Evolutionary conservation across 2,888 invertebrate species (phyloP).

Genomic region (Himalopsyche japonica): DNA sequence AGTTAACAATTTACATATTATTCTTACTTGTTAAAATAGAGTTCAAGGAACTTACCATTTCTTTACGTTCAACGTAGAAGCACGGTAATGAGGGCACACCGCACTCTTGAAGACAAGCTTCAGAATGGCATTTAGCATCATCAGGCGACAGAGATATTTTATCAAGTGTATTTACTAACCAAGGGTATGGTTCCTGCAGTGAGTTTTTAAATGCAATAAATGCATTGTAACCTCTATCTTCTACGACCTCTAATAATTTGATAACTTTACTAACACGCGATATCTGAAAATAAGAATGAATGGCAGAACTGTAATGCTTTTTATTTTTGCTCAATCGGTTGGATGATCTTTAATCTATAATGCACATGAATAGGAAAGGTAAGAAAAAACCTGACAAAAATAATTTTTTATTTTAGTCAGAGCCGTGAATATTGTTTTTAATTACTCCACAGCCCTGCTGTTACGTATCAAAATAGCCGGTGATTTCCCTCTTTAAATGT

Average conservation of each 20-base stretch:
- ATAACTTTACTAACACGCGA: slow-evolving; percentile 50
- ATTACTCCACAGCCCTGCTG: no score
- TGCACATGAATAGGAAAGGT: no score
- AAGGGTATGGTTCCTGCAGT: slow-evolving; percentile 59
- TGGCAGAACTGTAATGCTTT: no score
- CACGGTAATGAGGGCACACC: slow-evolving; percentile 62
- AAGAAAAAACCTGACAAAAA: no score
- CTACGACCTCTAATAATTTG: slow-evolving; percentile 51
- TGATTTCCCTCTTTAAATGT: no score
- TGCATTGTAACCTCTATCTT: slow-evolving; percentile 51
- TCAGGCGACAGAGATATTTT: slow-evolving; percentile 33
- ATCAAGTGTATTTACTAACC: slow-evolving; percentile 60
- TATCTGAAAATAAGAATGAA: slow-evolving; percentile 46
- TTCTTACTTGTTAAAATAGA: no score
- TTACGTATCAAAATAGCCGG: no score
- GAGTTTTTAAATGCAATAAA: slow-evolving; percentile 61
- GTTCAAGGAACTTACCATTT: slow-evolving; percentile 51
- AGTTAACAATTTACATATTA: no score
- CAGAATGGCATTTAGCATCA: slow-evolving; percentile 52
- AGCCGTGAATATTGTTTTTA: no score
- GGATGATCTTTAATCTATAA: no score
- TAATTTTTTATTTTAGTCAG: no score
- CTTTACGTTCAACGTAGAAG: slow-evolving; percentile 57
- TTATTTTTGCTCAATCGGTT: no score
- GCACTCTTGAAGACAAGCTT: slow-evolving; percentile 59